Base-by-base conservation (phyloP, 2,113 vertebrate species). In the Xiphophorus hellerii region DNA sequence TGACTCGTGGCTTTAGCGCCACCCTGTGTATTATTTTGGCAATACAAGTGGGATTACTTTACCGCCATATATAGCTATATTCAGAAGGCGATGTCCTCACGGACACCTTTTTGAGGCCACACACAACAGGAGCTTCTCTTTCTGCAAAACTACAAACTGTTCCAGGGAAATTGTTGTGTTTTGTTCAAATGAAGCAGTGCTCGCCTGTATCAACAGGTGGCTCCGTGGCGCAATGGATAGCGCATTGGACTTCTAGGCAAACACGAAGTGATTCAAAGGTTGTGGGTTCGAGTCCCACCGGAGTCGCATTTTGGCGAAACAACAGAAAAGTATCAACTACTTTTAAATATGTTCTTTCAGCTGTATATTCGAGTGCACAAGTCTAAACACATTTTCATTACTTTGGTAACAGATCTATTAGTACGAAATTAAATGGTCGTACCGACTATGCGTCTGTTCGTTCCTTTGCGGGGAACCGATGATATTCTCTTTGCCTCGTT, bases 161-260 rank as follows among this genome's bases (percentile, higher is more conserved):
- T 58, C 17, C 51, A 11, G 25, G n/a, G 22, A 25, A 2, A 2
- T 10, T 11, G 8, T 58, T 10, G 0, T 1, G 2, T n/a, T 58
- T n/a, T 3, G 25, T 58, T 58, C 6, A 58, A 25, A 58, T n/a
- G 3, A 1, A 58, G 9, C 25, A 25, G 6, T 58, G 51, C 10
- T 6, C 17, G 20, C 0, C 25, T 25, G 25, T 58, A 25, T 77
- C 93, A 94, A 94, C 93, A 94, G 86, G 92, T 94, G 93, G 93
- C 93, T 94, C 93, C 89, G 93, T 94, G 93, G 93, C 93, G 93
- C 93, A 94, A 94, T 94, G 93, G 93, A 94, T 93, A 94, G 93
- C 93, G 93, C 93, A 92, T 94, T 94, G 93, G 92, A 94, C 93
- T 94, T 94, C 93, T 93, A 94, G 92, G 84, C n/a, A 4, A 0